phyloP scores from a whole-genome alignment of 30 jellyfish, hydroid and myxozoan species.

The Aurelia sp. region DNA sequence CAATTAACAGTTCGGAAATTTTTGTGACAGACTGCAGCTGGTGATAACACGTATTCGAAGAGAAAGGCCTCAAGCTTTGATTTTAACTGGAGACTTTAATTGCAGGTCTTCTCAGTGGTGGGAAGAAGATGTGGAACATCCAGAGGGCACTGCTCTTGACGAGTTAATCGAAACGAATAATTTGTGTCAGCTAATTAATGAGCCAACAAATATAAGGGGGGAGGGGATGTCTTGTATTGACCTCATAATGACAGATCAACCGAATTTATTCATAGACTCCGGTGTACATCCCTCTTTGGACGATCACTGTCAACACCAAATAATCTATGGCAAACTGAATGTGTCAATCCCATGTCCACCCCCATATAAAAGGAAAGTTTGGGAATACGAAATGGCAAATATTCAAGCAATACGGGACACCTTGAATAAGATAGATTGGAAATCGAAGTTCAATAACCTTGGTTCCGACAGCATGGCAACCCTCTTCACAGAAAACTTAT shows the following conservation, averaged over 20 bases:
- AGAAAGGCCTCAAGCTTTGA: slow-evolving; percentile 13
- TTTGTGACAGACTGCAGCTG: background rate
- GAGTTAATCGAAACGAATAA: slow-evolving; percentile 37
- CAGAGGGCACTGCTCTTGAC: slow-evolving; percentile 53
- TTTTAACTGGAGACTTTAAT: slow-evolving; percentile 34
- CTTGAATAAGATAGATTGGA: no score
- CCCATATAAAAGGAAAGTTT: slow-evolving; percentile 27
- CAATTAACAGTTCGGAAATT: background rate
- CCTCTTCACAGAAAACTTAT: no score
- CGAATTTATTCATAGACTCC: slow-evolving; percentile 45
- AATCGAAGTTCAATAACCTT: no score
- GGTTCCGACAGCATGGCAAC: no score
- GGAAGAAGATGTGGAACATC: slow-evolving; percentile 37
- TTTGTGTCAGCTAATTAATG: slow-evolving; percentile 36
- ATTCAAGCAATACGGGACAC: no score
- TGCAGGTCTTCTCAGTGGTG: slow-evolving; percentile 65
- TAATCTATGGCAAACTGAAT: slow-evolving; percentile 42
- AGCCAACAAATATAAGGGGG: slow-evolving; percentile 53
- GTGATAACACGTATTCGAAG: background rate
- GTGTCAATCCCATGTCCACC: slow-evolving; percentile 26
- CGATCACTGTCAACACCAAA: slow-evolving; percentile 64
- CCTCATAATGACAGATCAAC: slow-evolving; percentile 60
- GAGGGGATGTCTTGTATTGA: slow-evolving; percentile 55
- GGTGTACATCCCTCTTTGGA: slow-evolving; percentile 64
- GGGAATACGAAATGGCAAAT: slow-evolving; percentile 31